Evolutionary conservation across 2,888 invertebrate species (phyloP), one percentile per base, ranked within the genome.

Genomic region (Neoaliturus tenellus): DNA sequence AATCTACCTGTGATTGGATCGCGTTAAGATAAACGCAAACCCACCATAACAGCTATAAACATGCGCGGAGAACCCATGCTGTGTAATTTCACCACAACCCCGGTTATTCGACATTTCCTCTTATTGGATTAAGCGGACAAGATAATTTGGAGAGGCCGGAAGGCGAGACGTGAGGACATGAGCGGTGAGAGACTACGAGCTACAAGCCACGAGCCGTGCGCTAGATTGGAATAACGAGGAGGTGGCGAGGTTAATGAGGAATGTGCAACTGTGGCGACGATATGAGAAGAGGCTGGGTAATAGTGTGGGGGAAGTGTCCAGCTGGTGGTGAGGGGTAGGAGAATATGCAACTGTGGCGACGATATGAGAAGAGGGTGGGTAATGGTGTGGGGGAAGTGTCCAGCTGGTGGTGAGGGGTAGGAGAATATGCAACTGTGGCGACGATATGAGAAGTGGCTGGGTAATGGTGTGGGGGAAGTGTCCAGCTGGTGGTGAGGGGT

Each of bases 51-150:
- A 48, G 6, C 35, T n/a, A n/a, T n/a, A n/a, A n/a, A n/a, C n/a
- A n/a, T 3, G 44, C 6, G 44, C 12, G 2, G 55, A 55, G 20
- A 23, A 55, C 25, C 3, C 23, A 14, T 44, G 17, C 55, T 23
- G 20, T 55, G 25, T 55, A 55, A 55, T 55, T 55, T 55, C 25
- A 10, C 44, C 44, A n/a, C n/a, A 10, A 35, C 10, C 35, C 35
- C 10, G 10, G 35, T 35, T 23, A 25, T 55, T 55, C 55, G 55
- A 20, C 23, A 55, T 55, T 55, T 55, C 55, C 55, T 25, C 55
- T 55, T 55, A 55, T 55, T 55, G 55, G 55, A 55, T 55, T 55
- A 48, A 25, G 55, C 55, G 55, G 55, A 55, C 55, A 23, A 23
- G 55, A 55, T 55, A 55, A 55, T 55, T 55, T 12, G 8, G 23